Base-by-base conservation (phyloP, 2,113 vertebrate species). In the Xerus inauris region DNA sequence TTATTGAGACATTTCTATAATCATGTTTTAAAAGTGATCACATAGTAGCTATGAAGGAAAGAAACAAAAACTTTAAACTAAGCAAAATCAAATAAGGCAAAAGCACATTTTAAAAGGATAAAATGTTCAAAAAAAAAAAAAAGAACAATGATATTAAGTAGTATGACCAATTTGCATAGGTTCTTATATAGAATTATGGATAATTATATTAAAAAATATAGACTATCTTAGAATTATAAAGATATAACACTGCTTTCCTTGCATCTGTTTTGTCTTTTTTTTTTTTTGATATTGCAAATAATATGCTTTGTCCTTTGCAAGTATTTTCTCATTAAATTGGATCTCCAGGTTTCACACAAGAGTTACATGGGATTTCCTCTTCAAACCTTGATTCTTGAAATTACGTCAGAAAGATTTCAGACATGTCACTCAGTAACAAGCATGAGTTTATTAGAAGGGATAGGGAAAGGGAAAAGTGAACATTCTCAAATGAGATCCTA, bases 241-340 rank as follows among this genome's bases (percentile, higher is more conserved):
- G 76, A 16, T 62, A 75, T 45, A 96, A 83, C 1, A 8, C 14
- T 96, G 54, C 96, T 95, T 97, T 97, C 42, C 77, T 20, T 81
- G 87, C 57, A 95, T 97, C 90, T 97, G 95, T 81, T 98, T 94
- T 93, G 88, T 67, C 94, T 95, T 71, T 94, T 95, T 51, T 54
- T 54, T 57, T 98, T 81, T 2, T 5, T 94, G 26, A 30, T 87
- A 92, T 96, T 77, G 28, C 6, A 92, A 86, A 92, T 49, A 75
- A 24, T 30, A 73, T 0, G 38, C 8, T 88, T 76, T 81, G 8
- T 75, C 6, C 79, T 97, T 75, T 64, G 10, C 22, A 72, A 94
- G 1, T 84, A 30, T 93, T 96, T 12, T 97, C 83, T 84, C 67
- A 13, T 93, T 94, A 93, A 45, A 17, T 65, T 80, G 67, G 82